These are phyloP conservation scores for Glaucidium brasilianum DNA, from an alignment of 2,113 vertebrate species.

Conservation along the genomic window DNA sequence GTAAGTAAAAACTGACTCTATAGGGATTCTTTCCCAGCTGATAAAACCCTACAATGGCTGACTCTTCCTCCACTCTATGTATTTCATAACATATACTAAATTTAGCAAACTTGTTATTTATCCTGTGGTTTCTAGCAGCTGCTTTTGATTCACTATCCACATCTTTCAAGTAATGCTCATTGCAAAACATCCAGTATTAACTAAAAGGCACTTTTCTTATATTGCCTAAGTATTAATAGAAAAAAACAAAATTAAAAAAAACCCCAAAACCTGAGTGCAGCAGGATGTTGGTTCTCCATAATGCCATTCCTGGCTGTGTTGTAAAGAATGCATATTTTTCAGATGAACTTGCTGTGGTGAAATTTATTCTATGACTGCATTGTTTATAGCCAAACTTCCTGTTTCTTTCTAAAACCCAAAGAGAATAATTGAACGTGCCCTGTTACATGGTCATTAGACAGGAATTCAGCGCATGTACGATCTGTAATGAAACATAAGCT, in stretches of 20 bases:
- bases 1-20: background rate
- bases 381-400: conserved; percentile 68
- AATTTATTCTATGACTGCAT: conserved; percentile 57
- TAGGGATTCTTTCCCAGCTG: background rate
- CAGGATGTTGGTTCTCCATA: conserved; percentile 41
- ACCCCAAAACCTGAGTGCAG: background rate
- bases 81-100: conserved; percentile 49
- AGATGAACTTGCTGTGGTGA: conserved; percentile 59
- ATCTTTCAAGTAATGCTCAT: conserved; percentile 44
- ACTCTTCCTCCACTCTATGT: conserved; percentile 6
- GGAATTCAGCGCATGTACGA: conserved; percentile 37
- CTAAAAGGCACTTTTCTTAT: background rate
- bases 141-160: conserved; percentile 42
- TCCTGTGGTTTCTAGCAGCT: conserved; percentile 30
- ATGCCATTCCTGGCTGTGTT: conserved; percentile 45
- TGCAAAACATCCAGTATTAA: conserved; percentile 21
- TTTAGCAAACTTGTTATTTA: conserved; percentile 41
- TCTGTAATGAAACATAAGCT: conserved; percentile 50
- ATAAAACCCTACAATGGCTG: background rate
- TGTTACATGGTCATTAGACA: conserved; percentile 61
- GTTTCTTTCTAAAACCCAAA: conserved; percentile 61
- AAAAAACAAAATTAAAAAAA: background rate
- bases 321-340: conserved; percentile 55
- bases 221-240: background rate
- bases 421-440: conserved; percentile 56